Base-by-base conservation (phyloP, 1,140 invertebrate species). In the Drosophila sp. region DNA sequence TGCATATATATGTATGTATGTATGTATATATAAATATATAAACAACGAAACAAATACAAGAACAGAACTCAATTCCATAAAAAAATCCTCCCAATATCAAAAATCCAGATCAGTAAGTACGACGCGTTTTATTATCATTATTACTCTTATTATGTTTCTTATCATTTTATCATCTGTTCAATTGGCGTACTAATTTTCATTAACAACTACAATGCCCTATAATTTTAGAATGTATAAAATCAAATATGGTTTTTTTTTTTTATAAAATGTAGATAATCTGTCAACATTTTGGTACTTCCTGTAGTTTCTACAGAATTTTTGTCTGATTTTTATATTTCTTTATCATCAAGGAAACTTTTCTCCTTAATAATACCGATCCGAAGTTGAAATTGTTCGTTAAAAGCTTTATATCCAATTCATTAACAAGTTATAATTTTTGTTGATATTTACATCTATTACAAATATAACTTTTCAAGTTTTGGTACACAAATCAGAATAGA, bases 21-120 rank as follows among this genome's bases (percentile, higher is more conserved):
- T 8, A 36, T 50, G 11, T 29, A 56, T 4, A 34, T 57, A 67
- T 67, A 61, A 36, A 13, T 48, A 48, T 32, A 61, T 14, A 25
- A 13, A 48, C 36, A 51, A 53, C 40, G 34, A 62, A 43, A 59
- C 57, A 53, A 57, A 63, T 61, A 58, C 29, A 70, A 56, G 70
- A 41, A 57, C 11, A 73, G 65, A 40, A 54, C 16, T 40, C 40
- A 66, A 67, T 61, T 72, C 56, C 21, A 58, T 43, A 62, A 71
- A 72, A 69, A 75, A 74, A 51, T 67, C 67, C 72, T 86, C 72
- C 73, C 66, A 71, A 48, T 45, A 77, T 74, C 59, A 70, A 77
- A 84, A 64, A 65, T 73, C 58, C 67, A 78, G 78, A 83, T 83
- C 78, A 90, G 89, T 91, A 91, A 91, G 89, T 91, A 91, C 86